Conservation (phyloP, 2,888 invertebrate genomes). For the Ichneumoninae sp. region DNA sequence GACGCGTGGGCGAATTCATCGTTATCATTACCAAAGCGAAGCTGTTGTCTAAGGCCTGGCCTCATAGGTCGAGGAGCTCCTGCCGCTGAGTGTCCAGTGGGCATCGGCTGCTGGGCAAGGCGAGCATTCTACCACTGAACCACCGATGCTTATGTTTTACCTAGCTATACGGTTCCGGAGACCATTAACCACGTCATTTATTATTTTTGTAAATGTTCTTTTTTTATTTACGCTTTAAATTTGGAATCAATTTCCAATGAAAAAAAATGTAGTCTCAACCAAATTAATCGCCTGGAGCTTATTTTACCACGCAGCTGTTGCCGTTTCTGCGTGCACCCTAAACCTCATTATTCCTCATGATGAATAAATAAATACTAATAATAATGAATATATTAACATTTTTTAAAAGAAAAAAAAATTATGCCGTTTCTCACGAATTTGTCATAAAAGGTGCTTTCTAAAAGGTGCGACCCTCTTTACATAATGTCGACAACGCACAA, state of each 20-base stretch:
- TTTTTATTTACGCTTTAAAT: background rate
- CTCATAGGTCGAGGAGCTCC: too few species aligned
- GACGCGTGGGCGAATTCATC: too few species aligned
- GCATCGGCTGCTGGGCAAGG: too few species aligned
- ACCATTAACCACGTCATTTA: background rate
- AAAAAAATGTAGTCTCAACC: background rate
- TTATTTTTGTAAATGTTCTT: background rate
- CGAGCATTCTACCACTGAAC: slow-evolving; percentile 84
- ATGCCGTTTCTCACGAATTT: slow-evolving; percentile 6
- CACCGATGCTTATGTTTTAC: slow-evolving; percentile 77
- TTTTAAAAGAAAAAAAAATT: background rate
- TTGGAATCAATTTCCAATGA: background rate
- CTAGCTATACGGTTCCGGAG: background rate
- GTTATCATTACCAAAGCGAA: too few species aligned
- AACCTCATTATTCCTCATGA: too few species aligned
- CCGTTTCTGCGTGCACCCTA: too few species aligned
- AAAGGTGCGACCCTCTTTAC: slow-evolving; percentile 3
- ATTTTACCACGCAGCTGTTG: too few species aligned
- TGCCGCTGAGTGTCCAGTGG: too few species aligned
- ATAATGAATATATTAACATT: background rate
- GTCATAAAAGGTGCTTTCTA: background rate
- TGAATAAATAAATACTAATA: background rate
- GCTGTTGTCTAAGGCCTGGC: too few species aligned
- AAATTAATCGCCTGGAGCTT: too few species aligned
- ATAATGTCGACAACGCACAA: slow-evolving; percentile 12